phyloP scores from a whole-genome alignment of 2,113 vertebrate genomes.

The Hypocryptadius cinnamomeus region DNA sequence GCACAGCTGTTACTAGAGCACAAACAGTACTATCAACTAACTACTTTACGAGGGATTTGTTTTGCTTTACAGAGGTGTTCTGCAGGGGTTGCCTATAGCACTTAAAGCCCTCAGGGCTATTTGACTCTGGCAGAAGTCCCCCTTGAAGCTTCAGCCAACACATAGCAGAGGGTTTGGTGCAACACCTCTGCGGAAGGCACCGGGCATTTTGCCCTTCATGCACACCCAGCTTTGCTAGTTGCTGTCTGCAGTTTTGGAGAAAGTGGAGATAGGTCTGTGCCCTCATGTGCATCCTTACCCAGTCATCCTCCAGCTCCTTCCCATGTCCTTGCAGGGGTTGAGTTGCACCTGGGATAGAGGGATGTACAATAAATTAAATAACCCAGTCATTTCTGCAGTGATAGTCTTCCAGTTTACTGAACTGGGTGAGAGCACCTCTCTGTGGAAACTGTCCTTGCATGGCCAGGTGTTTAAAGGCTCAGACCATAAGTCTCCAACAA shows the following conservation, averaged over 20 bases:
- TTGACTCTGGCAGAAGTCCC: neutral
- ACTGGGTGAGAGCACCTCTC: neutral
- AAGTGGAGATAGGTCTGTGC: neutral
- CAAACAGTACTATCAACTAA: neutral
- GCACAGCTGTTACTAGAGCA: neutral
- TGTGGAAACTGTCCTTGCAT: slow-evolving; percentile 1
- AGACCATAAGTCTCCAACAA: neutral
- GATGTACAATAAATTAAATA: neutral
- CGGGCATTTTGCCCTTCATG: neutral
- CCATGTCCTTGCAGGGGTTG: neutral
- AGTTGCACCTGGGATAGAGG: neutral
- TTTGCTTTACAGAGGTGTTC: neutral
- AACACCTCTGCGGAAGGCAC: neutral
- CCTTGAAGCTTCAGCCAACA: neutral
- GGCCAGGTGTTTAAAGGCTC: neutral
- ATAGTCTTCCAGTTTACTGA: slow-evolving; percentile 17
- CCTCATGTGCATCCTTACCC: neutral
- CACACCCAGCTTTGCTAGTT: neutral
- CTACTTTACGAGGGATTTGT: neutral
- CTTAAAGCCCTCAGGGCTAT: neutral
- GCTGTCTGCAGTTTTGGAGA: neutral
- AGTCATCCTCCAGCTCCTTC: neutral
- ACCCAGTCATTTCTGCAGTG: neutral
- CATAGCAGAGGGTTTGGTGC: neutral
- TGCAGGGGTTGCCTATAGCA: neutral